These are phyloP conservation scores for Lomographa bimaculata DNA, from an alignment of 2,888 invertebrate species.

Conservation along the genomic window DNA sequence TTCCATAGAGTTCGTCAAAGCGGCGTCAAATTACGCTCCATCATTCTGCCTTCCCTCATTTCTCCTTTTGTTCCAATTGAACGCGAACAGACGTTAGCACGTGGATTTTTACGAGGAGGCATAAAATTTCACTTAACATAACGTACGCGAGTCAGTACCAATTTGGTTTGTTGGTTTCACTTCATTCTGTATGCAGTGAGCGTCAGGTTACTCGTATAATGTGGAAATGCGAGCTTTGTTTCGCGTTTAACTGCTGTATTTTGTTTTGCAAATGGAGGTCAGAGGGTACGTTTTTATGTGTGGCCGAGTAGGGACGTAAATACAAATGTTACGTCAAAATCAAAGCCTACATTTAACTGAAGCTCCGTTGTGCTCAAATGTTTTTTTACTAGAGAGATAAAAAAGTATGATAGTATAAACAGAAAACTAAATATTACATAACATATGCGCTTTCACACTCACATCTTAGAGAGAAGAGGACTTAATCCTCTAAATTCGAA, in stretches of 20 bases:
- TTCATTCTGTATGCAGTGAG: slow-evolving; percentile 55
- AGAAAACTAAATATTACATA: too few relatives aligned
- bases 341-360: too few relatives aligned
- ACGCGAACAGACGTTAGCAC: slow-evolving; percentile 27
- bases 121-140: slow-evolving; percentile 71
- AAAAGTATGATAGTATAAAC: too few relatives aligned
- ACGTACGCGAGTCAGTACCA: slow-evolving; percentile 48
- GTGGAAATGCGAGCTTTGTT: slow-evolving; percentile 56
- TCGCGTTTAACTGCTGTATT: slow-evolving; percentile 43
- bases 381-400: too few relatives aligned
- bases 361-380: too few relatives aligned
- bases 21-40: slow-evolving; percentile 19
- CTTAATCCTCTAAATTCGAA: too few relatives aligned
- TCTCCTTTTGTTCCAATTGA: slow-evolving; percentile 23
- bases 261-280: slow-evolving; percentile 30
- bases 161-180: slow-evolving; percentile 59
- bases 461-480: too few relatives aligned
- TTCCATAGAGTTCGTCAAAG: slow-evolving; percentile 14
- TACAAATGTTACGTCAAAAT: slow-evolving; percentile 11
- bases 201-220: slow-evolving; percentile 49
- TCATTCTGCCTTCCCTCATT: slow-evolving; percentile 14
- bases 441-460: too few relatives aligned
- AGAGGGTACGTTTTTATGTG: slow-evolving; percentile 20
- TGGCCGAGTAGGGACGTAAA: slow-evolving; percentile 14
- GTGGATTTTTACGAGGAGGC: slow-evolving; percentile 63